Evolutionary conservation across 2,797 vertebrate species (phyloP).

Genomic region (Aplochiton taeniatus): DNA sequence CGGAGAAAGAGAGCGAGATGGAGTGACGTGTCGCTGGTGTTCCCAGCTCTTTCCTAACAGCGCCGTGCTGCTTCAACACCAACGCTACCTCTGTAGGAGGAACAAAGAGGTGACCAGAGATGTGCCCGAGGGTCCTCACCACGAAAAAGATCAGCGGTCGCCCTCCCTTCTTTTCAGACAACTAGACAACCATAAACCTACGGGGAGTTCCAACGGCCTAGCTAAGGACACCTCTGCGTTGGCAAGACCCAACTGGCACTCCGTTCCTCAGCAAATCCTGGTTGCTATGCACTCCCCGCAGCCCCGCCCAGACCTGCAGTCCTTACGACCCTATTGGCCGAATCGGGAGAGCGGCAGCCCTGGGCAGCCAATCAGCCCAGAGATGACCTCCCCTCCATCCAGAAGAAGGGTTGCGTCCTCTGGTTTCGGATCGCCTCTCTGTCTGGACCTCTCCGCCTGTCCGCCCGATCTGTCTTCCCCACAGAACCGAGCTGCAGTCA

Average conservation of each 20-base stretch:
- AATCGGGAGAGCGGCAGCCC: slow-evolving; percentile 63
- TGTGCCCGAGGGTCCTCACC: slow-evolving; percentile 40
- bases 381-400: slow-evolving; percentile 56
- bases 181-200: slow-evolving; percentile 50
- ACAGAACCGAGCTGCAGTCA: slow-evolving; percentile 29
- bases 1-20: slow-evolving; percentile 43
- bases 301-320: slow-evolving; percentile 40
- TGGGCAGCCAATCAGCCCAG: slow-evolving; percentile 42
- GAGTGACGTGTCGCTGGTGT: slow-evolving; percentile 71
- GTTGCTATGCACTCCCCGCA: slow-evolving; percentile 68
- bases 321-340: slow-evolving; percentile 57
- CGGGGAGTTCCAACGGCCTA: slow-evolving; percentile 55
- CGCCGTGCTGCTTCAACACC: slow-evolving; percentile 72
- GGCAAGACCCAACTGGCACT: slow-evolving; percentile 68
- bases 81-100: slow-evolving; percentile 74
- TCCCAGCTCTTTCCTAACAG: slow-evolving; percentile 72
- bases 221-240: slow-evolving; percentile 61
- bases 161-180: slow-evolving; percentile 55
- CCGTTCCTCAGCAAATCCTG: slow-evolving; percentile 70
- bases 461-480: slow-evolving; percentile 52
- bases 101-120: slow-evolving; percentile 55
- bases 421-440: slow-evolving; percentile 59
- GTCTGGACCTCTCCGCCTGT: slow-evolving; percentile 60
- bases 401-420: slow-evolving; percentile 59
- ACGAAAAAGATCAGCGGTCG: slow-evolving; percentile 44